These are phyloP conservation scores for Limenitis camilla DNA, from an alignment of 2,888 invertebrate species.

Conservation along the genomic window DNA sequence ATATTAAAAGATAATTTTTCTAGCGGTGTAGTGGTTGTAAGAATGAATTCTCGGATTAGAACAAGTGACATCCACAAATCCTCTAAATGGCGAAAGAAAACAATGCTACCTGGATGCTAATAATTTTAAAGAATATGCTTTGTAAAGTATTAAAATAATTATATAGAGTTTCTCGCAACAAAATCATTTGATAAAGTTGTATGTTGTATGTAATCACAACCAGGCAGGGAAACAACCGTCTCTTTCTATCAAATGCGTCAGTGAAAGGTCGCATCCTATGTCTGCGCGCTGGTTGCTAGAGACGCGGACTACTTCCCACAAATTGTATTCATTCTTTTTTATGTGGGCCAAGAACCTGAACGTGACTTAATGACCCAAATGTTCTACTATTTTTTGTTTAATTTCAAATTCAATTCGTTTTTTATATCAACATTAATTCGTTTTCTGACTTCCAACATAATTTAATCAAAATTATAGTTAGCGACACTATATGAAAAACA, in stretches of 20 bases:
- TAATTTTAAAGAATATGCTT: too few relatives aligned
- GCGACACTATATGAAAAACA: neutral
- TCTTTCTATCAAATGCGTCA: constrained; percentile 42
- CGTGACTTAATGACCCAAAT: constrained; percentile 37
- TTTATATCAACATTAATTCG: neutral
- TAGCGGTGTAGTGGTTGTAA: too few relatives aligned
- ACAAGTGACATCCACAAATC: too few relatives aligned
- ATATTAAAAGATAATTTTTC: too few relatives aligned
- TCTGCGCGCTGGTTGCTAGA: constrained; percentile 31
- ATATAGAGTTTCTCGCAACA: too few relatives aligned
- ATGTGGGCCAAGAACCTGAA: constrained; percentile 53
- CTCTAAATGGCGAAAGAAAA: too few relatives aligned
- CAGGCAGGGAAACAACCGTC: constrained; percentile 32
- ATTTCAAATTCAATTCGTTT: neutral
- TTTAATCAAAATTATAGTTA: neutral
- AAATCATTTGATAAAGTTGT: too few relatives aligned
- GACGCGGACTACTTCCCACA: constrained; percentile 62
- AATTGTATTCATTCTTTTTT: constrained; percentile 41
- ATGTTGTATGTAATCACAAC: constrained; percentile 24
- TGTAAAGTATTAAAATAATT: too few relatives aligned
- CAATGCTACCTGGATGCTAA: too few relatives aligned
- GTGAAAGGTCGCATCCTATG: constrained; percentile 49
- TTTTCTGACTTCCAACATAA: too few relatives aligned
- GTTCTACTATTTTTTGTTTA: constrained; percentile 9
- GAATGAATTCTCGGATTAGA: too few relatives aligned